These are phyloP conservation scores for Akabosia matsudoensis DNA, from an alignment of 1,140 invertebrate species.

Conservation along the genomic window DNA sequence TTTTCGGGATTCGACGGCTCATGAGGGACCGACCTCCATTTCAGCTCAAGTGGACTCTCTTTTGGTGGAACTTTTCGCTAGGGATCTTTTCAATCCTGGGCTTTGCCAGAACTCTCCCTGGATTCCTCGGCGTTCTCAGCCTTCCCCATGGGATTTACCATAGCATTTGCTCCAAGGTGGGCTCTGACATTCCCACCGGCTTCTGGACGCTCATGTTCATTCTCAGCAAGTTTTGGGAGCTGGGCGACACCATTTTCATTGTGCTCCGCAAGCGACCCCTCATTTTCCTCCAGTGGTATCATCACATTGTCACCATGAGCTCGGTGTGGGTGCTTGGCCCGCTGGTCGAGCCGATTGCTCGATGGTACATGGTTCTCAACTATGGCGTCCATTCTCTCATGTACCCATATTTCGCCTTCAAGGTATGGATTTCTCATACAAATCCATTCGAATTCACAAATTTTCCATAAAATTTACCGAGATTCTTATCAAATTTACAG, in stretches of 20 bases:
- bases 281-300: constrained; percentile 40
- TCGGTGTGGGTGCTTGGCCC: constrained; percentile 17
- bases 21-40: constrained; percentile 25
- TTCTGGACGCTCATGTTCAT: constrained; percentile 28
- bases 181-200: background rate
- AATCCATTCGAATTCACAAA: no score
- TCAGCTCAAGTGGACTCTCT: constrained; percentile 9
- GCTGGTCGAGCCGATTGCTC: constrained; percentile 15
- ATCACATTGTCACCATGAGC: constrained; percentile 27
- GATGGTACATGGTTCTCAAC: constrained; percentile 31
- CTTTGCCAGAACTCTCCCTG: background rate
- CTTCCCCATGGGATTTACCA: constrained; percentile 17
- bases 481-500: no score
- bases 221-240: constrained; percentile 30
- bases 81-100: constrained; percentile 29
- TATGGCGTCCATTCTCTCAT: constrained; percentile 27
- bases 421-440: constrained; percentile 17
- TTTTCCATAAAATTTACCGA: no score
- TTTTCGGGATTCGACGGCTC: constrained; percentile 20
- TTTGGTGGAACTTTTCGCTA: constrained; percentile 26
- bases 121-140: background rate
- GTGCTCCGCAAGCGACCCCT: constrained; percentile 32
- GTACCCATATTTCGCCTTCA: constrained; percentile 14
- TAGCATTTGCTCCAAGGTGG: constrained; percentile 25
- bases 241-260: constrained; percentile 35